These are phyloP conservation scores for Leiothrix lutea DNA, from an alignment of 2,113 vertebrate genomes.

Conservation along the genomic window DNA sequence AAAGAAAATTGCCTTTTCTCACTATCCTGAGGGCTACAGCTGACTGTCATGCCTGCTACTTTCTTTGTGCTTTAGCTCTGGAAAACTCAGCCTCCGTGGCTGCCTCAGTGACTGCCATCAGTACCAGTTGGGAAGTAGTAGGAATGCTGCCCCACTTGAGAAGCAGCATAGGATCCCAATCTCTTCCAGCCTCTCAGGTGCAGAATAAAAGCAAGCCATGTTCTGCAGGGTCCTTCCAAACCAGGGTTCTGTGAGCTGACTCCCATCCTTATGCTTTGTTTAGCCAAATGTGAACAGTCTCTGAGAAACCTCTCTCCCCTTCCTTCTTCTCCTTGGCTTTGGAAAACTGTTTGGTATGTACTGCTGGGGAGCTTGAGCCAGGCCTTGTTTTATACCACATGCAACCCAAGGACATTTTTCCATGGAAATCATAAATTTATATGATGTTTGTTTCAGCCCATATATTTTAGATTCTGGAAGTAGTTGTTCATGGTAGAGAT, in stretches of 20 bases:
- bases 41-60: not conserved
- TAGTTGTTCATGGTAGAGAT: not conserved
- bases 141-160: not conserved
- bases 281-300: not conserved
- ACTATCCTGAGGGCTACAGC: not conserved
- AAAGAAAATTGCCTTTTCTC: not conserved
- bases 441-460: not conserved
- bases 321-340: not conserved
- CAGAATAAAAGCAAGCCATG: not conserved
- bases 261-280: not conserved
- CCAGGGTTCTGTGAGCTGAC: fast-evolving
- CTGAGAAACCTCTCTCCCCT: not conserved
- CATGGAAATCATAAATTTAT: not conserved
- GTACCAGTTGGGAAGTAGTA: not conserved
- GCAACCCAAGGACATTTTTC: not conserved
- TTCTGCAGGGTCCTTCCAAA: not conserved
- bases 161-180: not conserved
- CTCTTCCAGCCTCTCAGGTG: not conserved
- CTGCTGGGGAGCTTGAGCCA: not conserved
- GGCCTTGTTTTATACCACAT: not conserved
- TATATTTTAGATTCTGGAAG: not conserved
- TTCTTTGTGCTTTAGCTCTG: not conserved
- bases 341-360: not conserved
- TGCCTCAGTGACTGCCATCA: not conserved
- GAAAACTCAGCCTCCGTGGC: not conserved